phyloP scores from a whole-genome alignment of 2,113 vertebrate genomes.

The Campylomormyrus numenius region DNA sequence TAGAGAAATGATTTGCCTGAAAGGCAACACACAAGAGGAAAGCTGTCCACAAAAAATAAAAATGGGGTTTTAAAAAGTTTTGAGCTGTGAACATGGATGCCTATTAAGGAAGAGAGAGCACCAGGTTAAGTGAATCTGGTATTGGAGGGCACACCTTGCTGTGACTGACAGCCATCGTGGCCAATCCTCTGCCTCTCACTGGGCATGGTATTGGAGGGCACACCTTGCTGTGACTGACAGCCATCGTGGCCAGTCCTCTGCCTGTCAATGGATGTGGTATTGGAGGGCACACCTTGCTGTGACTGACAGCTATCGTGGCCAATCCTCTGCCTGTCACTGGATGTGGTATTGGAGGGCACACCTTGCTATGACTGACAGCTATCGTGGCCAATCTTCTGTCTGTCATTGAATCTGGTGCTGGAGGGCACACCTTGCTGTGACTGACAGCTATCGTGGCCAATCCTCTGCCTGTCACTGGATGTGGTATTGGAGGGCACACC shows the following conservation, averaged over 20 bases:
- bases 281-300: background rate
- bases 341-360: background rate
- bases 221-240: conserved; percentile 7
- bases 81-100: background rate
- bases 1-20: background rate
- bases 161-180: conserved; percentile 3
- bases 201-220: background rate
- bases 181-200: conserved; percentile 15
- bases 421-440: background rate
- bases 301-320: background rate
- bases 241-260: background rate
- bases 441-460: conserved; percentile 7
- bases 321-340: conserved; percentile 13
- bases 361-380: background rate
- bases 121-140: background rate
- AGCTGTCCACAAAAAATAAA: background rate
- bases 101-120: background rate
- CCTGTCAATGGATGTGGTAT: background rate
- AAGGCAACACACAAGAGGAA: background rate
- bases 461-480: conserved; percentile 11
- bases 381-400: background rate
- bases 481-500: background rate
- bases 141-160: background rate
- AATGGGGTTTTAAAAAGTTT: background rate
- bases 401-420: conserved; percentile 7